These are phyloP conservation scores for Sebastes flavidus DNA, from an alignment of 2,797 vertebrate species.

Conservation along the genomic window DNA sequence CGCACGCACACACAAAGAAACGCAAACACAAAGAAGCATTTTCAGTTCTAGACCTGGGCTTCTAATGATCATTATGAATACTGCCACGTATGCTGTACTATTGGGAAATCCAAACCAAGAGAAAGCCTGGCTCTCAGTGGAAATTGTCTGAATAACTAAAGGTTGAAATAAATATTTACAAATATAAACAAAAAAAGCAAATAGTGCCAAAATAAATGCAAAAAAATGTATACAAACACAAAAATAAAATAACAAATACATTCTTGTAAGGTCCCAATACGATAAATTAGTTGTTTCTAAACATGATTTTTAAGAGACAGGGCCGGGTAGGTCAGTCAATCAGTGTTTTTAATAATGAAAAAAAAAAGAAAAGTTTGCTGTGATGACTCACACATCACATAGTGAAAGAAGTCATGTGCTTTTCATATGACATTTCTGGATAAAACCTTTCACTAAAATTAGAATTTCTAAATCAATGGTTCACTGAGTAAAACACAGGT, in stretches of 20 bases:
- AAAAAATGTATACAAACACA: neutral
- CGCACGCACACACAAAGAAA: neutral
- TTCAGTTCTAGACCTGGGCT: conserved; percentile 44
- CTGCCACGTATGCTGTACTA: neutral
- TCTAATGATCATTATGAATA: conserved; percentile 11
- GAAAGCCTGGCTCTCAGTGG: neutral
- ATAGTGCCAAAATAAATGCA: neutral
- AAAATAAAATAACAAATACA: neutral
- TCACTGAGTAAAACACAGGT: conserved; percentile 60
- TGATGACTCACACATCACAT: conserved; percentile 44
- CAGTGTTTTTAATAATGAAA: neutral
- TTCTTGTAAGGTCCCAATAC: neutral
- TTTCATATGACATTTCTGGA: conserved; percentile 48
- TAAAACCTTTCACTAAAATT: conserved; percentile 51
- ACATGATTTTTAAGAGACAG: neutral
- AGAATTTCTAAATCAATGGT: conserved; percentile 49
- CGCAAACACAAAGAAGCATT: conserved; percentile 3
- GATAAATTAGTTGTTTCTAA: neutral
- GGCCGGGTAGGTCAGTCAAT: neutral
- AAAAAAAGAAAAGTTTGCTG: neutral
- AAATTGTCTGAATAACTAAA: neutral
- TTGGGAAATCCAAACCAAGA: neutral
- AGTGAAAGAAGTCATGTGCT: conserved; percentile 48
- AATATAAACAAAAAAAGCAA: neutral
- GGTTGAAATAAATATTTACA: neutral